Evolutionary conservation across 2,888 invertebrate genomes (phyloP).

Genomic region (Creontiades dilutus): DNA sequence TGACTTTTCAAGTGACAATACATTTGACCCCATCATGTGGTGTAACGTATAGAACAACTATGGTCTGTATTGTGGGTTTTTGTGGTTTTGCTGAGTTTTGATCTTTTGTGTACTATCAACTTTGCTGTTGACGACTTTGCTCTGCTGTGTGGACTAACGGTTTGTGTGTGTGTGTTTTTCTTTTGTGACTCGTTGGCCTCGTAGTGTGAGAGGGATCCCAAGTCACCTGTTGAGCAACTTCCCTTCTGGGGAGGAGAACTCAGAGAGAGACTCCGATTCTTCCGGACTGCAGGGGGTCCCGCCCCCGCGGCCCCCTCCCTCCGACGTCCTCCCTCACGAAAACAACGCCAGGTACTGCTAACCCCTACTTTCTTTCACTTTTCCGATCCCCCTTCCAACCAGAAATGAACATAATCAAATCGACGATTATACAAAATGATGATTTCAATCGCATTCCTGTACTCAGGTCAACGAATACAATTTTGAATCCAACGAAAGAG

Average conservation of each 20-base stretch:
- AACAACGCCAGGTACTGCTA: slow-evolving; percentile 77
- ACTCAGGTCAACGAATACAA: too few species aligned
- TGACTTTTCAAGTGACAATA: too few species aligned
- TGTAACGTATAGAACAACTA: too few species aligned
- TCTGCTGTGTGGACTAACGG: slow-evolving; percentile 4
- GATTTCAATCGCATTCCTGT: too few species aligned
- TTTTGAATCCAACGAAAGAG: too few species aligned
- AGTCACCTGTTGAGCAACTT: slow-evolving; percentile 76
- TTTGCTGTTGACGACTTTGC: not conserved
- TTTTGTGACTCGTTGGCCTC: not conserved
- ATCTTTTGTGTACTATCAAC: not conserved
- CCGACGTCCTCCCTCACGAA: slow-evolving; percentile 75
- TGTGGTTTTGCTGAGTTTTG: not conserved
- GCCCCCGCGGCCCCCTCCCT: slow-evolving; percentile 75
- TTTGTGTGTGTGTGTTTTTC: not conserved
- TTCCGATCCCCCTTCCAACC: too few species aligned
- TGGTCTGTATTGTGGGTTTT: not conserved
- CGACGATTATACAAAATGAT: too few species aligned
- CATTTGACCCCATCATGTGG: too few species aligned
- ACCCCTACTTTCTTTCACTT: not conserved
- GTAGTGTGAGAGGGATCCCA: slow-evolving; percentile 76
- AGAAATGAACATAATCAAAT: too few species aligned
- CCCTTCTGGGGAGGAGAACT: slow-evolving; percentile 76
- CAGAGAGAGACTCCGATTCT: slow-evolving; percentile 76
- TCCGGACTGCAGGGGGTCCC: slow-evolving; percentile 75